These are phyloP conservation scores for Eublepharis macularius DNA, from an alignment of 2,113 vertebrate genomes.

Conservation along the genomic window DNA sequence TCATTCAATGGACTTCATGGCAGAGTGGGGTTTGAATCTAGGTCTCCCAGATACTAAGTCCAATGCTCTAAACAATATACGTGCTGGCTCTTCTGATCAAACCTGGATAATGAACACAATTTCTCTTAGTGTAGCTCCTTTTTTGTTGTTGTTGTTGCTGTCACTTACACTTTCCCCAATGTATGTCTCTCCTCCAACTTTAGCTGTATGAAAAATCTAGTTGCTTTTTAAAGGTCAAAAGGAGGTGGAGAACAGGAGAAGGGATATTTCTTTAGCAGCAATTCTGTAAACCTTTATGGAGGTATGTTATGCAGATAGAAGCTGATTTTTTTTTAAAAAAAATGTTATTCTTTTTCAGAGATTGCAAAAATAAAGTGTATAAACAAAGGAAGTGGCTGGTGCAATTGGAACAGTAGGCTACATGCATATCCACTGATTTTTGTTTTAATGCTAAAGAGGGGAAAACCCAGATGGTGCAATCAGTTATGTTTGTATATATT, in stretches of 20 bases:
- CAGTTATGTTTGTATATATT: slow-evolving; percentile 57
- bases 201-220: neutral
- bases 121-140: neutral
- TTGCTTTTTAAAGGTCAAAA: slow-evolving; percentile 14
- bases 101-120: neutral
- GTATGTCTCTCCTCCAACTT: neutral
- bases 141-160: too few relatives aligned
- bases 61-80: neutral
- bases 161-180: neutral
- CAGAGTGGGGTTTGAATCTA: too few relatives aligned
- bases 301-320: slow-evolving; percentile 42
- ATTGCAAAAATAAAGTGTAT: slow-evolving; percentile 37
- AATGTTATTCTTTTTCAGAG: slow-evolving; percentile 55
- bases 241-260: neutral
- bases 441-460: slow-evolving; percentile 46
- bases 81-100: too few relatives aligned
- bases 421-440: slow-evolving; percentile 36
- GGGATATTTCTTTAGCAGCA: neutral
- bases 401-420: slow-evolving; percentile 39
- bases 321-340: slow-evolving; percentile 47
- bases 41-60: too few relatives aligned
- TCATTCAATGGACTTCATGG: too few relatives aligned
- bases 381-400: slow-evolving; percentile 52
- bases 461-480: slow-evolving; percentile 57
- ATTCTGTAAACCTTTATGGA: slow-evolving; percentile 40